These are phyloP conservation scores for Autographa gamma DNA, from an alignment of 2,888 invertebrate species.

Conservation along the genomic window DNA sequence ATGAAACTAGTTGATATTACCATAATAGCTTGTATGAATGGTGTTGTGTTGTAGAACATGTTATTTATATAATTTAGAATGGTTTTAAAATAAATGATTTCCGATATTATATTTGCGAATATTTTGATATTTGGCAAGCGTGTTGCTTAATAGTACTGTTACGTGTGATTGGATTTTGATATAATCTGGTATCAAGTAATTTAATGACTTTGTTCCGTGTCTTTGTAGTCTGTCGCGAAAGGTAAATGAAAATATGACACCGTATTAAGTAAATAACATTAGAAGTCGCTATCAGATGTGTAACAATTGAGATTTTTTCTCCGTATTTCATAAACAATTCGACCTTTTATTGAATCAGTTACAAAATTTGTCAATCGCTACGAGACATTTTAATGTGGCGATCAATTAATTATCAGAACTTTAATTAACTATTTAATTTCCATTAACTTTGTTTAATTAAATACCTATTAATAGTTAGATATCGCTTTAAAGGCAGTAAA, in stretches of 20 bases:
- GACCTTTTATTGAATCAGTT: background rate
- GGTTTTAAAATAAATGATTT: background rate
- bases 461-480: background rate
- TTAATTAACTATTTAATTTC: background rate
- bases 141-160: background rate
- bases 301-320: too few relatives aligned
- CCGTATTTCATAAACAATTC: too few relatives aligned
- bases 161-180: background rate
- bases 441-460: slow-evolving; percentile 1
- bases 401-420: background rate
- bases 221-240: too few relatives aligned
- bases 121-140: background rate
- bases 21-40: slow-evolving; percentile 48
- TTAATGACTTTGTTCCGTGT: background rate
- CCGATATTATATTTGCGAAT: background rate
- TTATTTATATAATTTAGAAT: slow-evolving; percentile 2
- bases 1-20: slow-evolving; percentile 57
- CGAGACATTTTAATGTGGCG: background rate
- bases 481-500: slow-evolving; percentile 37
- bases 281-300: too few relatives aligned
- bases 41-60: slow-evolving; percentile 10
- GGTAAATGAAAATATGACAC: too few relatives aligned
- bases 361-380: background rate
- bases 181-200: background rate
- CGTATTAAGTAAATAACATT: too few relatives aligned